Conservation (phyloP, 92 coral and sea anemone species). For the Parazoanthus atlanticus region DNA sequence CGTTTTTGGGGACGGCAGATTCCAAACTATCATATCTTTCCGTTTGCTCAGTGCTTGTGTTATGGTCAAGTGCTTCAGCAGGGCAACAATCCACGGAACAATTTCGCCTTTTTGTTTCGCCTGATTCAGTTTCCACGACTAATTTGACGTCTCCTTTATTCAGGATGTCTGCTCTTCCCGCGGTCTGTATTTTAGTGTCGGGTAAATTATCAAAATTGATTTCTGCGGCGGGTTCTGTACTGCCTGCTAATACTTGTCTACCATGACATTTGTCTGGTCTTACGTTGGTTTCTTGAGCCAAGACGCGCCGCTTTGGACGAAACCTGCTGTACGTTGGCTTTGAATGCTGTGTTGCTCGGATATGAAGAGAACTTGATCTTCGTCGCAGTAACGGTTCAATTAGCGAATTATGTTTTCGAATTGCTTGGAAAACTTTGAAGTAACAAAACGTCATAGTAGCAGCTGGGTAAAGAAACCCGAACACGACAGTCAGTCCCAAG, state of each 20-base stretch:
- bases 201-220: background rate
- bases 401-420: constrained; percentile 22
- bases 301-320: background rate
- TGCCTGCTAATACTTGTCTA: background rate
- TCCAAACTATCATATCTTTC: background rate
- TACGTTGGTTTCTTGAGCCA: background rate
- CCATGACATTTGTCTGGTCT: background rate
- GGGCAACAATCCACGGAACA: background rate
- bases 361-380: background rate
- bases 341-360: background rate
- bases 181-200: background rate
- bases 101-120: background rate
- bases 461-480: constrained; percentile 27
- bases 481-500: constrained; percentile 4
- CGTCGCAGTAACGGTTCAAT: background rate
- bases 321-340: background rate
- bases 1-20: background rate
- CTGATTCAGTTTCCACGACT: background rate
- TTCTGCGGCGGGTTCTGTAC: background rate
- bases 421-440: constrained; percentile 14
- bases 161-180: background rate
- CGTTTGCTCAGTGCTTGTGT: background rate
- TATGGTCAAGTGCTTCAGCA: background rate
- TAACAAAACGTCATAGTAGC: constrained; percentile 22
- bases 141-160: background rate